Evolutionary conservation across 2,113 vertebrate species (phyloP).

Genomic region (Spheniscus mendiculus): DNA sequence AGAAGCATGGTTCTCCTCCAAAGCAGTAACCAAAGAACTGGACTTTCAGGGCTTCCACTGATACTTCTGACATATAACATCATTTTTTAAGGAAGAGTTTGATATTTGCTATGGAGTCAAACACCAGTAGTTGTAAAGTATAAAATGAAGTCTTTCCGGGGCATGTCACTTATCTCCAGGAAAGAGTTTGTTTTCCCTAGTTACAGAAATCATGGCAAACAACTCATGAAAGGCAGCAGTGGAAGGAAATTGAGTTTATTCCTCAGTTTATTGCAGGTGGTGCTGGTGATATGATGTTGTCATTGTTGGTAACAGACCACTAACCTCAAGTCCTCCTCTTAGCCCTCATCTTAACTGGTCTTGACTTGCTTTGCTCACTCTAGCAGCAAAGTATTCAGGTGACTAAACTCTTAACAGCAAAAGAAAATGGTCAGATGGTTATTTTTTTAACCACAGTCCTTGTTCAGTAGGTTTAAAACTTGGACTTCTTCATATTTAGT

Average conservation of each 20-base stretch:
- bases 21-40: not conserved
- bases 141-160: not conserved
- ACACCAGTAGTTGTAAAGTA: not conserved
- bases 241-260: not conserved
- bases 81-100: not conserved
- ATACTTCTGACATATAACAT: not conserved
- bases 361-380: not conserved
- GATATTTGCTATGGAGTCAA: not conserved
- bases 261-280: not conserved
- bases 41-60: not conserved
- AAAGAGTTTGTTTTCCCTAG: not conserved
- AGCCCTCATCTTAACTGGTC: not conserved
- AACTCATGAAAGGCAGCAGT: not conserved
- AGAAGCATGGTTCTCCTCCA: not conserved
- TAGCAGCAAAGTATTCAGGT: not conserved
- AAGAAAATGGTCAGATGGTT: not conserved
- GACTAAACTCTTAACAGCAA: not conserved
- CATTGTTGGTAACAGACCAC: not conserved
- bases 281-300: not conserved
- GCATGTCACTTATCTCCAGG: not conserved
- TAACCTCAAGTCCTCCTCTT: not conserved
- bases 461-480: not conserved
- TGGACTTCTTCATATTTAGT: not conserved
- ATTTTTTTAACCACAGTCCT: not conserved
- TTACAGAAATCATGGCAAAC: not conserved